Evolutionary conservation across 2,888 invertebrate species (phyloP).

Genomic region (Drosophila neonasuta): DNA sequence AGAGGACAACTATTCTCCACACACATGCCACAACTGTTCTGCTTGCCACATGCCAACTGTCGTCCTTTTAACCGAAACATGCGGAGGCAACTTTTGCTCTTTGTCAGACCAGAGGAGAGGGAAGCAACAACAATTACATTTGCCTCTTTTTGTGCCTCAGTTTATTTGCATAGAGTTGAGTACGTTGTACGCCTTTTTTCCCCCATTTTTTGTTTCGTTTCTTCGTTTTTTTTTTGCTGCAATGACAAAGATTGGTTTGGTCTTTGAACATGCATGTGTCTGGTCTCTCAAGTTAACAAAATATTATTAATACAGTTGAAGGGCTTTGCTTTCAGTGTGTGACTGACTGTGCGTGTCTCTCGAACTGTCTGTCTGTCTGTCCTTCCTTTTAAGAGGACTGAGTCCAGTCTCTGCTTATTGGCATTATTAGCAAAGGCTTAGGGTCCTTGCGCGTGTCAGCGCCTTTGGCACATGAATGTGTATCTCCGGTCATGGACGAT

Average conservation of each 20-base stretch:
- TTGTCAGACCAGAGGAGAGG: conserved; percentile 50
- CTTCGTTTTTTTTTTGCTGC: conserved; percentile 29
- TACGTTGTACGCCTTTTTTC: conserved; percentile 13
- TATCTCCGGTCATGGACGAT: conserved; percentile 8
- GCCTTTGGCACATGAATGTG: conserved; percentile 47
- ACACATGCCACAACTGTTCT: conserved; percentile 43
- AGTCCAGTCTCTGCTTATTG: conserved; percentile 57
- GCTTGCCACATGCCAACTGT: conserved; percentile 49
- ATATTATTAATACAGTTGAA: conserved; percentile 65
- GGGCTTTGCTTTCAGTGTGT: conserved; percentile 22
- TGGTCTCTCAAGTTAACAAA: conserved; percentile 51
- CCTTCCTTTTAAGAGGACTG: neutral
- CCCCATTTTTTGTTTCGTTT: neutral
- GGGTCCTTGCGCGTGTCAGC: conserved; percentile 70
- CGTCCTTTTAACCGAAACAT: conserved; percentile 44
- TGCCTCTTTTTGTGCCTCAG: conserved; percentile 41
- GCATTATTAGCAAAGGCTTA: conserved; percentile 72
- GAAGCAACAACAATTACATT: conserved; percentile 53
- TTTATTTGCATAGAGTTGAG: conserved; percentile 49
- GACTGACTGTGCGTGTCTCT: conserved; percentile 6
- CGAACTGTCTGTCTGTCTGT: conserved; percentile 4
- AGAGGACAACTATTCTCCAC: neutral
- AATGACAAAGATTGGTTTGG: conserved; percentile 49
- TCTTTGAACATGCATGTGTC: conserved; percentile 12
- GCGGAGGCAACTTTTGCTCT: conserved; percentile 66